A percentile compares a stretch with the other conserved stretches of the same genome.
Evolutionary conservation across 2,797 vertebrate genomes (phyloP).

Genomic region (Lagothrix lagotricha): DNA sequence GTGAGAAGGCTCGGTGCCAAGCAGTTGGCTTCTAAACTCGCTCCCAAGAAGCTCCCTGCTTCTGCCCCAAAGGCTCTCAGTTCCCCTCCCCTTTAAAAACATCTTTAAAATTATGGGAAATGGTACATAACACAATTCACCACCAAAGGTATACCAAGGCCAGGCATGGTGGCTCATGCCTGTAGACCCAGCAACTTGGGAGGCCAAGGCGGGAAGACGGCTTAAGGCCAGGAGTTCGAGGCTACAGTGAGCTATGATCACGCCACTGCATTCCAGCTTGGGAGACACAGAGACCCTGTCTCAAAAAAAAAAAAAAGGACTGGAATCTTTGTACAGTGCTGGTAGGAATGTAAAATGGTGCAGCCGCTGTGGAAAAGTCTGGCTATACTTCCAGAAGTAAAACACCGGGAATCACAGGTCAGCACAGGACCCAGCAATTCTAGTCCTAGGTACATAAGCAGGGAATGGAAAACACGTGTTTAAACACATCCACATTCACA

Average conservation of each 20-base stretch:
- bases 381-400: neutral
- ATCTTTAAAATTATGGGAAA: neutral
- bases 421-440: neutral
- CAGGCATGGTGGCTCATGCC: neutral
- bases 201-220: neutral
- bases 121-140: neutral
- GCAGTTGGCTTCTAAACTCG: neutral
- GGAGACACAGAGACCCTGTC: neutral
- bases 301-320: too few relatives aligned
- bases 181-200: neutral
- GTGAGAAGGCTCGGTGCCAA: neutral
- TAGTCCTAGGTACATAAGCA: neutral
- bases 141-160: neutral
- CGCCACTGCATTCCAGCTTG: neutral
- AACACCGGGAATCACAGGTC: neutral
- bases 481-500: neutral
- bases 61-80: neutral
- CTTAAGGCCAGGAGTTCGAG: neutral
- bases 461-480: neutral
- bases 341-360: neutral
- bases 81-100: neutral
- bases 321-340: neutral
- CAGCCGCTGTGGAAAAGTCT: fast-evolving
- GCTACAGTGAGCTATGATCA: neutral
- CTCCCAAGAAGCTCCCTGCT: neutral